Evolutionary conservation across 2,888 invertebrate genomes (phyloP).

Genomic region (Hypena proboscidalis): DNA sequence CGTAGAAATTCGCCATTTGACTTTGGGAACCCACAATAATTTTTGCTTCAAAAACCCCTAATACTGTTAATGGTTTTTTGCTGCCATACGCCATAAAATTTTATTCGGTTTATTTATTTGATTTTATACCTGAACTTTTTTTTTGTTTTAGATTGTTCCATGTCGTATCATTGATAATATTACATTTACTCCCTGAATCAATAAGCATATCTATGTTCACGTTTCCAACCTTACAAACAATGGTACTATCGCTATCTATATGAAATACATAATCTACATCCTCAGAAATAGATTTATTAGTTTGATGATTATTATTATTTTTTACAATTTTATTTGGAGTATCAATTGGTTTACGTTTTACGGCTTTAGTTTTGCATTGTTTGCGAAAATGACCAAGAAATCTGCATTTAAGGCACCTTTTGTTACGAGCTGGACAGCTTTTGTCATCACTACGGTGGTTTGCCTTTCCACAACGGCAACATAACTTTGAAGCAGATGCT

Average conservation of each 20-base stretch:
- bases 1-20: not conserved
- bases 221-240: slow-evolving; percentile 1
- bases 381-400: too few relatives aligned
- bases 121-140: too few relatives aligned
- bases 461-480: not conserved
- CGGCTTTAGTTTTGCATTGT: not conserved
- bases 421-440: too few relatives aligned
- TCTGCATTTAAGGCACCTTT: too few relatives aligned
- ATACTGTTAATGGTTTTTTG: not conserved
- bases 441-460: too few relatives aligned
- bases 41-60: not conserved
- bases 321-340: not conserved
- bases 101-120: too few relatives aligned
- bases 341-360: not conserved
- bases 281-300: too few relatives aligned
- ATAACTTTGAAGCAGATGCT: too few relatives aligned
- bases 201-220: not conserved
- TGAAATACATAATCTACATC: too few relatives aligned
- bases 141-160: too few relatives aligned
- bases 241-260: not conserved
- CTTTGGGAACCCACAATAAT: not conserved
- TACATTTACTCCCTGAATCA: not conserved
- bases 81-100: slow-evolving; percentile 1
- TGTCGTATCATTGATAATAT: not conserved
- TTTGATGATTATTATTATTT: not conserved